These are phyloP conservation scores for Thunnus maccoyii DNA, from an alignment of 2,113 vertebrate genomes.

Conservation along the genomic window DNA sequence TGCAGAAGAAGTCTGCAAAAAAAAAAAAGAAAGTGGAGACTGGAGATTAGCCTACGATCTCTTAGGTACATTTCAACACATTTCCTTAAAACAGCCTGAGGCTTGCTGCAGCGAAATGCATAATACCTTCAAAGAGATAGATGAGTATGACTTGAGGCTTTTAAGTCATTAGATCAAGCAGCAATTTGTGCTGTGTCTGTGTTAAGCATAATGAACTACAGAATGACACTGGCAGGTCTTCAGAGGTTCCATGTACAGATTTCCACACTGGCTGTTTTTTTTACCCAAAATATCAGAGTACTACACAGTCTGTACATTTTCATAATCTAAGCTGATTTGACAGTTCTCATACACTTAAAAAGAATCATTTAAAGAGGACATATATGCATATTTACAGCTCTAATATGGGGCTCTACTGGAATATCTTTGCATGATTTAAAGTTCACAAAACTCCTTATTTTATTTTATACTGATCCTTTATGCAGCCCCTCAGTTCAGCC, in stretches of 20 bases:
- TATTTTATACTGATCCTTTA: no score
- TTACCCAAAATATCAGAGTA: not conserved
- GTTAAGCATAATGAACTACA: constrained; percentile 26
- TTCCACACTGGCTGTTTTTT: constrained; percentile 5
- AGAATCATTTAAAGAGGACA: not conserved
- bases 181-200: constrained; percentile 35
- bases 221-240: constrained; percentile 30
- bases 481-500: no score
- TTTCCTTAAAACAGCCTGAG: not conserved
- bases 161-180: constrained; percentile 51
- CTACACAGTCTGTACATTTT: not conserved
- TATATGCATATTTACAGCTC: no score
- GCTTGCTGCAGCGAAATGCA: constrained; percentile 5
- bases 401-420: no score
- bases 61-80: constrained; percentile 5
- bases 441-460: no score
- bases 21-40: no score
- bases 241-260: not conserved
- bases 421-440: no score
- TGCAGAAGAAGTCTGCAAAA: not conserved
- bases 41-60: not conserved
- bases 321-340: not conserved
- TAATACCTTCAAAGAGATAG: constrained; percentile 21
- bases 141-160: constrained; percentile 23
- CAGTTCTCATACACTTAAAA: not conserved